Conservation (phyloP, 2,113 vertebrate species). For the Rynchops niger region DNA sequence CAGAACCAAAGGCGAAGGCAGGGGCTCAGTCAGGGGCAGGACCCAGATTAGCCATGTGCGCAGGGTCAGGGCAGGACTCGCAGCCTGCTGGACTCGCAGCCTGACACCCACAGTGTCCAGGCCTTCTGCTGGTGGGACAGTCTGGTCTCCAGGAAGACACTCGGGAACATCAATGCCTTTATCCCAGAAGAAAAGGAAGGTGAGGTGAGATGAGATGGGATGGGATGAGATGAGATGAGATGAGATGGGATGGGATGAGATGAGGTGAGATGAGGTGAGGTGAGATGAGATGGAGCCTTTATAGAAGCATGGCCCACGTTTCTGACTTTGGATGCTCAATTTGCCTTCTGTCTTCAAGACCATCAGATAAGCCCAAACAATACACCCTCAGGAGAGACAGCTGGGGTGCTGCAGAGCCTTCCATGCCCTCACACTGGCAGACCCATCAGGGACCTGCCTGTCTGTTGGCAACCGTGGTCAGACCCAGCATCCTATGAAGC, state of each 20-base stretch:
- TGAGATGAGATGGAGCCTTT: not conserved
- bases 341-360: not conserved
- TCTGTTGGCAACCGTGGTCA: rapidly evolving
- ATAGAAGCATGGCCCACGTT: not conserved
- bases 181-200: not conserved
- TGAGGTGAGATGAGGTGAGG: not conserved
- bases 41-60: rapidly evolving
- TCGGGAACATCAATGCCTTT: not conserved
- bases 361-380: not conserved
- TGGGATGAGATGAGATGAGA: not conserved
- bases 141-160: not conserved
- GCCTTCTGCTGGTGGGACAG: not conserved
- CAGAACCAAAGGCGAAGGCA: not conserved
- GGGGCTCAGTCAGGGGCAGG: not conserved
- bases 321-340: not conserved
- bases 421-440: not conserved
- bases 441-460: rapidly evolving
- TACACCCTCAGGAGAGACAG: not conserved
- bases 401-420: not conserved
- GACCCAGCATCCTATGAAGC: not conserved
- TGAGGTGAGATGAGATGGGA: not conserved
- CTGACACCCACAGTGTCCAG: not conserved
- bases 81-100: not conserved
- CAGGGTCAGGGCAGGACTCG: not conserved
- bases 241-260: not conserved